These are phyloP conservation scores for Psylliodes chrysocephalus DNA, from an alignment of 2,888 invertebrate genomes.

Conservation along the genomic window DNA sequence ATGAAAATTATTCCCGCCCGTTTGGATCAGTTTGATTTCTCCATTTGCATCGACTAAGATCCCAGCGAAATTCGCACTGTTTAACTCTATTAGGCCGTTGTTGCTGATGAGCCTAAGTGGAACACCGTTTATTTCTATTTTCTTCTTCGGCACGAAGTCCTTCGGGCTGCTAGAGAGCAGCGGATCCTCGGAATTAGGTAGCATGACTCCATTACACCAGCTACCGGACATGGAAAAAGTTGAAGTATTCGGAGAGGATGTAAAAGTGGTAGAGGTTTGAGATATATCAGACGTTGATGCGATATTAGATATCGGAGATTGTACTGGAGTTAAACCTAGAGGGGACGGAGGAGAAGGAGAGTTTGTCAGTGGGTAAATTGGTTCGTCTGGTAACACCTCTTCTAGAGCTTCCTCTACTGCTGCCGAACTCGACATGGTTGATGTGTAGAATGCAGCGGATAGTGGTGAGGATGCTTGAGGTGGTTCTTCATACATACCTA, in stretches of 20 bases:
- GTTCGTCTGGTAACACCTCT: constrained; percentile 85
- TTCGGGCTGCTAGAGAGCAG: constrained; percentile 84
- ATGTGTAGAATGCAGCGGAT: constrained; percentile 85
- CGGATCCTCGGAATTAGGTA: constrained; percentile 89
- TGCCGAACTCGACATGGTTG: constrained; percentile 86
- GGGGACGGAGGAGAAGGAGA: constrained; percentile 74
- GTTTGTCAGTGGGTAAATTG: constrained; percentile 65
- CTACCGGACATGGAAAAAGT: constrained; percentile 63
- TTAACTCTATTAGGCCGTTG: constrained; percentile 68
- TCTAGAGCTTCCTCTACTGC: constrained; percentile 88
- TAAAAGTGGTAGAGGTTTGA: constrained; percentile 43
- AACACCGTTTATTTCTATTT: constrained; percentile 67
- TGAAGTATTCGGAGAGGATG: constrained; percentile 62
- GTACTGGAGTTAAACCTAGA: constrained; percentile 68
- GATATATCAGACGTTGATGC: constrained; percentile 56
- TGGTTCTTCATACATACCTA: constrained; percentile 69
- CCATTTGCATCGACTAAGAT: constrained; percentile 72
- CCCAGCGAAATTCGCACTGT: constrained; percentile 68
- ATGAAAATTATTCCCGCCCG: constrained; percentile 64
- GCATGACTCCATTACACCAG: constrained; percentile 79
- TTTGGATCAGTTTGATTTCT: constrained; percentile 71
- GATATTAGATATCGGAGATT: constrained; percentile 63
- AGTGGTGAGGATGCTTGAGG: constrained; percentile 83
- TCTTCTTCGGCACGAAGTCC: constrained; percentile 73
- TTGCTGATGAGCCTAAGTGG: constrained; percentile 69